A percentile compares a stretch with the other conserved stretches of the same genome.
Conservation (phyloP, 2,888 invertebrate genomes). For the Vesta saturnalis region DNA sequence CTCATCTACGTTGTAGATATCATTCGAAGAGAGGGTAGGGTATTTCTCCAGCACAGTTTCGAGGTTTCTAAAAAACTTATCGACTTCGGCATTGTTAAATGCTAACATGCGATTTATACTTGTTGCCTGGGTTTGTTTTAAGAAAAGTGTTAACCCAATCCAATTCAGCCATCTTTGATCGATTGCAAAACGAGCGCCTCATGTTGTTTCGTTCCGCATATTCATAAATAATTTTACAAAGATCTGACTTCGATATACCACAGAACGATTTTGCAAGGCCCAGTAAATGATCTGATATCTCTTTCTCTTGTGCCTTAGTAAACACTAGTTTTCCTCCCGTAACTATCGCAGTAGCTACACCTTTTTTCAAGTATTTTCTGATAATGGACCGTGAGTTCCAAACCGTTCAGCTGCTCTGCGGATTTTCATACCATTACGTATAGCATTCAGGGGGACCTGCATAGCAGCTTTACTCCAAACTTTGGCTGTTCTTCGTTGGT, state of each 20-base stretch:
- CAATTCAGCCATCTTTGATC: too few relatives aligned
- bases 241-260: not conserved
- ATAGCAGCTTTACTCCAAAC: too few relatives aligned
- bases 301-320: not conserved
- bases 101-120: too few relatives aligned
- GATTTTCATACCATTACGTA: constrained; percentile 1
- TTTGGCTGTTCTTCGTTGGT: not conserved
- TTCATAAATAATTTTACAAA: not conserved
- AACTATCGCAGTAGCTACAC: not conserved
- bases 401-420: not conserved
- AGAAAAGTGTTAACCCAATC: too few relatives aligned
- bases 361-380: not conserved
- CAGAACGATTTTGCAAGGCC: not conserved
- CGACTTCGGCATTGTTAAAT: too few relatives aligned
- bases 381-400: not conserved
- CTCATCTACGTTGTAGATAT: too few relatives aligned
- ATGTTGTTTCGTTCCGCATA: not conserved
- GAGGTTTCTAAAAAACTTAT: too few relatives aligned
- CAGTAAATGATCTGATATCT: not conserved
- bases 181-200: too few relatives aligned
- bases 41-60: too few relatives aligned
- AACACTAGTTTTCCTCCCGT: not conserved
- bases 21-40: too few relatives aligned
- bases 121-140: too few relatives aligned
- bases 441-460: not conserved